phyloP scores from a whole-genome alignment of 2,797 vertebrate genomes.

The Mallotus villosus region DNA sequence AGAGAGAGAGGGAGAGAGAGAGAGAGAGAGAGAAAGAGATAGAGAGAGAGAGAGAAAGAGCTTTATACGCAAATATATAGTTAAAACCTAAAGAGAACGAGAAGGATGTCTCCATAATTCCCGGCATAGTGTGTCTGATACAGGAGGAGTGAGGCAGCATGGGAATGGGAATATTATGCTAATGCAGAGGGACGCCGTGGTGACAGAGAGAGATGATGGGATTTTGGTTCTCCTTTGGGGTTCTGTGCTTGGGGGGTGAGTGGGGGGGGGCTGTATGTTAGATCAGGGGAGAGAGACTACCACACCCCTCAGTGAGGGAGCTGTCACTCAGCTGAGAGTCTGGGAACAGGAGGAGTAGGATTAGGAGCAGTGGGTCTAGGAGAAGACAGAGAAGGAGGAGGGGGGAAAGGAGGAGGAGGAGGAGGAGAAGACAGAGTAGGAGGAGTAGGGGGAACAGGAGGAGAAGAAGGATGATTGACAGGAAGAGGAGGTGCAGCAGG shows the following conservation, averaged over 20 bases:
- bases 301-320: conserved; percentile 43
- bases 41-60: conserved; percentile 3
- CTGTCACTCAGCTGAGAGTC: conserved; percentile 45
- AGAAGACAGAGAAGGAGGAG: not conserved
- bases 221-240: conserved; percentile 53
- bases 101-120: conserved; percentile 51
- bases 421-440: too few relatives aligned
- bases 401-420: not conserved
- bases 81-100: not conserved
- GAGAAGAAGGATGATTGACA: not conserved
- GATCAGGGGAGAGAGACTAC: not conserved
- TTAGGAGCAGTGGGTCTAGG: too few relatives aligned
- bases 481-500: not conserved
- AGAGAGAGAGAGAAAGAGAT: not conserved
- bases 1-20: not conserved
- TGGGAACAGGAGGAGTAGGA: conserved; percentile 33
- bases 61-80: not conserved
- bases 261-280: not conserved
- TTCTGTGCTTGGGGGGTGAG: conserved; percentile 1
- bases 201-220: conserved; percentile 67
- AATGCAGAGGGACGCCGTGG: conserved; percentile 50
- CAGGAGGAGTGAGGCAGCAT: conserved; percentile 53
- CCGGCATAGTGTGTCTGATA: conserved; percentile 58
- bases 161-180: conserved; percentile 74
- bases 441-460: conserved; percentile 29